Percentiles rank a stretch among this genome's conserved stretches.
These are phyloP conservation scores for Zoanthus solanderi DNA, from an alignment of 92 coral and sea anemone species.

Conservation along the genomic window DNA sequence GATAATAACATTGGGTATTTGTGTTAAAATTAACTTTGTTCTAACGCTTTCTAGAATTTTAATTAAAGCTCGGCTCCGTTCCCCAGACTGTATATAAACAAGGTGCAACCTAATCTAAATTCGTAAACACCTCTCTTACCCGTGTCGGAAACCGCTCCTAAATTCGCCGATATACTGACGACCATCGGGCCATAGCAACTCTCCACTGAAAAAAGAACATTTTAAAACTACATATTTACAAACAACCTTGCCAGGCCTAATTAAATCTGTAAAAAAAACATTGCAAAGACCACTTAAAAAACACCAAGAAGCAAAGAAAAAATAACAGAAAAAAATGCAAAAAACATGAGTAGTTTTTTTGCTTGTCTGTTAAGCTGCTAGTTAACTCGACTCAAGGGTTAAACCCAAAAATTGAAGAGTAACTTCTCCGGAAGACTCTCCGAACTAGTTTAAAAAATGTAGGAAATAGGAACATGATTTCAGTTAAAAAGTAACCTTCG, in stretches of 20 bases:
- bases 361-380: too few species aligned
- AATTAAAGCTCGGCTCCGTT: background rate
- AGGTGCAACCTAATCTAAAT: background rate
- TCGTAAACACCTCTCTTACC: conserved; percentile 64
- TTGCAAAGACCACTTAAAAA: too few species aligned
- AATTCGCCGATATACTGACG: conserved; percentile 94
- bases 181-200: conserved; percentile 90
- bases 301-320: too few species aligned
- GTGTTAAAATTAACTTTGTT: background rate
- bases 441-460: too few species aligned
- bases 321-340: too few species aligned
- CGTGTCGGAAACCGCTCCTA: conserved; percentile 83
- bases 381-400: too few species aligned
- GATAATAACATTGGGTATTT: too few species aligned
- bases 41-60: background rate
- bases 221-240: background rate
- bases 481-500: too few species aligned
- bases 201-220: conserved; percentile 79
- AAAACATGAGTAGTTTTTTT: too few species aligned
- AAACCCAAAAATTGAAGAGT: too few species aligned
- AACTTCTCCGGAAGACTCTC: too few species aligned
- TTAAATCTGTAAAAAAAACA: background rate
- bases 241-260: background rate
- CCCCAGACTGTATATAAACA: background rate
- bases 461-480: too few species aligned